Percentiles rank a stretch among this genome's conserved stretches.
These are phyloP conservation scores for Mus pahari DNA, from an alignment of 2,113 vertebrate species.

Conservation along the genomic window DNA sequence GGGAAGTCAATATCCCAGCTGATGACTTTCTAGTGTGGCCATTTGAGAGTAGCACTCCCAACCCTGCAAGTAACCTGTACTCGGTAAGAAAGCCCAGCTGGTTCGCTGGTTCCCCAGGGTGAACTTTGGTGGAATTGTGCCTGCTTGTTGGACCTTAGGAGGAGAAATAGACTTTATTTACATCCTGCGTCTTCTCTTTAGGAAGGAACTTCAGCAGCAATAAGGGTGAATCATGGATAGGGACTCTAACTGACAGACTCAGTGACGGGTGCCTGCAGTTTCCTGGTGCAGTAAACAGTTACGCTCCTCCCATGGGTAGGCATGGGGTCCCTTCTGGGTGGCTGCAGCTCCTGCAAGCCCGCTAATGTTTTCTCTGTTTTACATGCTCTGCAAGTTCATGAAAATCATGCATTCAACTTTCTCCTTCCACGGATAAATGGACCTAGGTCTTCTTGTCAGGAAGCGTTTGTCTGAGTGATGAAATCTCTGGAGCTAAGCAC, in stretches of 20 bases:
- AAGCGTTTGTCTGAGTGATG: neutral
- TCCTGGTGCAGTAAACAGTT: neutral
- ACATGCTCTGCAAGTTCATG: neutral
- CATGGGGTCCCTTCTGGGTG: neutral
- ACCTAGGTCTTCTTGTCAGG: neutral
- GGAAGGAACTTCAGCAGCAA: neutral
- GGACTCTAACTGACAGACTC: neutral
- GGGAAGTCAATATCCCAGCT: neutral
- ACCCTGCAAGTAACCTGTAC: neutral
- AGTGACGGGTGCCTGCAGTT: neutral
- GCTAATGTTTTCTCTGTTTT: no score
- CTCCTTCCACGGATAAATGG: neutral
- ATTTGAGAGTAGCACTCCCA: neutral
- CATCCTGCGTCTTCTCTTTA: neutral
- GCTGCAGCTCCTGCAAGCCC: neutral
- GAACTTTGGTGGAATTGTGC: neutral
- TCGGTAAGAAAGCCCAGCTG: neutral
- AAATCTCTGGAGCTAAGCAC: neutral
- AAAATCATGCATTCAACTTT: neutral
- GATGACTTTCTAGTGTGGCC: neutral
- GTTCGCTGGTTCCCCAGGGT: neutral
- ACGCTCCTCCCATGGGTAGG: no score
- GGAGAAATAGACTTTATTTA: neutral
- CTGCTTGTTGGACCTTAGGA: neutral
- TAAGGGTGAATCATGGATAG: neutral